Evolutionary conservation across 1,140 invertebrate species (phyloP).

Genomic region (Leptinotarsa defecta): DNA sequence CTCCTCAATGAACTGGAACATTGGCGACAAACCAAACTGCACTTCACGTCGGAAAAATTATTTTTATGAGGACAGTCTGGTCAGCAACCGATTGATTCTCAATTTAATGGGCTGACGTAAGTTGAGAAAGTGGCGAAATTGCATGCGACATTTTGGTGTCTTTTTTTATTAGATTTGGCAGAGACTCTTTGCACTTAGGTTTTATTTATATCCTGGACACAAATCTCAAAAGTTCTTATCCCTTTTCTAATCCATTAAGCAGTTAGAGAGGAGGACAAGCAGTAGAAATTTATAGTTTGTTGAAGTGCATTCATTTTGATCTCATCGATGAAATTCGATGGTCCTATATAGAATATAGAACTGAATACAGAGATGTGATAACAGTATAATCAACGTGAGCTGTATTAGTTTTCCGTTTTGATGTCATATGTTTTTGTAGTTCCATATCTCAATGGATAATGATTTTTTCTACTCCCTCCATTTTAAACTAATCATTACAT

Average conservation of each 20-base stretch:
- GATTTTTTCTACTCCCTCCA: too few species aligned
- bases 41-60: background rate
- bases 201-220: slow-evolving; percentile 18
- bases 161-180: slow-evolving; percentile 14
- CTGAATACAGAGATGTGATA: too few species aligned
- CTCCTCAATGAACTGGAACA: background rate
- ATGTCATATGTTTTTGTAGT: too few species aligned
- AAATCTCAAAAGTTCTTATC: background rate
- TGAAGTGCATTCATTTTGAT: background rate
- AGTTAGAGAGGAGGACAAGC: background rate
- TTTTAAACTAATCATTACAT: too few species aligned
- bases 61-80: slow-evolving; percentile 15
- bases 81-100: slow-evolving; percentile 15
- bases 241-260: slow-evolving; percentile 27
- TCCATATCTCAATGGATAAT: too few species aligned
- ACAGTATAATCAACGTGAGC: too few species aligned
- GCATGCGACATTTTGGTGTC: slow-evolving; percentile 17
- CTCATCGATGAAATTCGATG: too few species aligned
- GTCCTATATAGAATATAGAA: too few species aligned
- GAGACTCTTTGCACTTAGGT: slow-evolving; percentile 2
- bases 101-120: background rate
- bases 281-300: background rate
- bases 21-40: background rate
- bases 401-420: too few species aligned
- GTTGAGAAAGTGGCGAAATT: slow-evolving; percentile 18